phyloP scores from a whole-genome alignment of 2,888 invertebrate genomes.

The Hirtodrosophila duncani region DNA sequence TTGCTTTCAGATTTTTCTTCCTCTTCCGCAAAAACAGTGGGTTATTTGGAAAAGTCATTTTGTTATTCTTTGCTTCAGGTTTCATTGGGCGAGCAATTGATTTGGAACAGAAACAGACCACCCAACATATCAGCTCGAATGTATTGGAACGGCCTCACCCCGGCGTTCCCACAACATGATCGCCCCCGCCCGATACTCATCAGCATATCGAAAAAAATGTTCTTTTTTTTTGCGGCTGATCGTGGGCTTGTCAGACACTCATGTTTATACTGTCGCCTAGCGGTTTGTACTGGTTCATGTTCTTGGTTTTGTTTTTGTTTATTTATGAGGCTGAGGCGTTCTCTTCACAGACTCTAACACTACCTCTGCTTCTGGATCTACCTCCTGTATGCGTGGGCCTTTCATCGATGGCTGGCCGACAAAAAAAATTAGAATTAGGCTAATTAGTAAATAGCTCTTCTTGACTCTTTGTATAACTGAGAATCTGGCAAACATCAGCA shows the following conservation, averaged over 20 bases:
- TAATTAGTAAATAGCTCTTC: conserved; percentile 60
- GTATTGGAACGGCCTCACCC: conserved; percentile 57
- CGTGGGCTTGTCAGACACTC: conserved; percentile 52
- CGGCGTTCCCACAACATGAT: conserved; percentile 39
- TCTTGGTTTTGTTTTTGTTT: conserved; percentile 48
- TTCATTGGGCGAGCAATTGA: conserved; percentile 56
- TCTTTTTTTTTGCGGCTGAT: conserved; percentile 23
- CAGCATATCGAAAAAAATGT: conserved; percentile 30
- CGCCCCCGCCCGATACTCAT: conserved; percentile 36
- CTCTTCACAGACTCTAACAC: conserved; percentile 14
- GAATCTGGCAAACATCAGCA: conserved; percentile 30
- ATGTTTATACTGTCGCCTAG: no score
- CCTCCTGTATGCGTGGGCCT: conserved; percentile 44
- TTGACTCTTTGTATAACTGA: conserved; percentile 31
- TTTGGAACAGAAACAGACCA: conserved; percentile 74
- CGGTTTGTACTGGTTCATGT: conserved; percentile 66
- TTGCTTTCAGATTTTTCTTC: conserved; percentile 4
- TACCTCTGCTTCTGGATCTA: neutral
- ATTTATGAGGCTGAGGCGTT: conserved; percentile 55
- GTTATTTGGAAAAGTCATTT: conserved; percentile 2
- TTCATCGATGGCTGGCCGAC: no score
- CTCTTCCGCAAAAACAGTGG: conserved; percentile 28
- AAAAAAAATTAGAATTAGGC: conserved; percentile 65
- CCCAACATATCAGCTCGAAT: conserved; percentile 71
- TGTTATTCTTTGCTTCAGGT: conserved; percentile 39